Conservation (phyloP, 2,113 vertebrate genomes). For the Prinia subflava region DNA sequence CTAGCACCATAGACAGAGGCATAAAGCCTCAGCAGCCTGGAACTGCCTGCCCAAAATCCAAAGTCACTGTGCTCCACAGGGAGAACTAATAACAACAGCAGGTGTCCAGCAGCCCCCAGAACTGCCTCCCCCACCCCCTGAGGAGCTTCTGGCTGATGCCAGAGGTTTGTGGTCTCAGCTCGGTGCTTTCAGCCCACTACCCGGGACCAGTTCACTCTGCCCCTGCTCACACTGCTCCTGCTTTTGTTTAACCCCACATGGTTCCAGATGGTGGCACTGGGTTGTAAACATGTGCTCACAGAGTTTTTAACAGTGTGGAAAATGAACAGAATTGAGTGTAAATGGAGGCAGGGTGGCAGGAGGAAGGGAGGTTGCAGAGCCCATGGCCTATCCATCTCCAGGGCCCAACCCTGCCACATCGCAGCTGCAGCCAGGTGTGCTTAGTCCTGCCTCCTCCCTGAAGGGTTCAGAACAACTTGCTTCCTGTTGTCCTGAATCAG, state of each 20-base stretch:
- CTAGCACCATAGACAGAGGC: neutral
- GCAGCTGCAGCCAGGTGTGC: neutral
- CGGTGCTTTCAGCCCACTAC: accelerated
- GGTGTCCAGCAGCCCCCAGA: neutral
- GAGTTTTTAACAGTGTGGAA: neutral
- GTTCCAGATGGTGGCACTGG: accelerated
- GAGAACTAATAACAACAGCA: neutral
- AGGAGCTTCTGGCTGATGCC: neutral
- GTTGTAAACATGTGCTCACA: accelerated
- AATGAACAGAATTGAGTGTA: neutral
- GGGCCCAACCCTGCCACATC: neutral
- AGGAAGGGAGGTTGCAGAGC: neutral
- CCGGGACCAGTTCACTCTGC: neutral
- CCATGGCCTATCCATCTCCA: neutral
- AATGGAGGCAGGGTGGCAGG: neutral
- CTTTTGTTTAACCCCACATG: accelerated
- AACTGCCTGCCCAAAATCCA: neutral
- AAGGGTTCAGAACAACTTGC: neutral
- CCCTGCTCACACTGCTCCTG: neutral
- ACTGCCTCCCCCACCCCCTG: neutral
- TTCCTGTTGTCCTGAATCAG: neutral
- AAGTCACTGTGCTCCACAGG: neutral
- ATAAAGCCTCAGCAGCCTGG: neutral
- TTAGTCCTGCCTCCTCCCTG: neutral
- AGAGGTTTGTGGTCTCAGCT: neutral